Conservation (phyloP, 2,888 invertebrate genomes). For the Noctua pronuba region DNA sequence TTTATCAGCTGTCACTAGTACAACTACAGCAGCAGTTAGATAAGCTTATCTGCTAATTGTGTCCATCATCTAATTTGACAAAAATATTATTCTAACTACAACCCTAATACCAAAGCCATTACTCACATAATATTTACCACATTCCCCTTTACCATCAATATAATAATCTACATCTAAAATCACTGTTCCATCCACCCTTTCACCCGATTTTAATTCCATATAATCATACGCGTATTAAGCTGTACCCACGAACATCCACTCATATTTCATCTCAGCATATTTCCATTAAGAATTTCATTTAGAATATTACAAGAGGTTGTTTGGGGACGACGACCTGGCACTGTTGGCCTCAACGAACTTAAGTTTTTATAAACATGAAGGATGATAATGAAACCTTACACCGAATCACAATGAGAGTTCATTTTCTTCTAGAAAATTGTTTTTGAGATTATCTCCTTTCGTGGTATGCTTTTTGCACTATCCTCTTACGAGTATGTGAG, state of each 20-base stretch:
- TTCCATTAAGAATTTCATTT: constrained; percentile 67
- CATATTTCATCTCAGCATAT: constrained; percentile 57
- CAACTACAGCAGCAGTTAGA: background rate
- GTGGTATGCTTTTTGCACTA: constrained; percentile 49
- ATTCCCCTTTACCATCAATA: constrained; percentile 2
- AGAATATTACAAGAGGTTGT: constrained; percentile 64
- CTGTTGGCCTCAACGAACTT: constrained; percentile 46
- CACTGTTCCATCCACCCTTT: constrained; percentile 30
- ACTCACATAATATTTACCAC: background rate
- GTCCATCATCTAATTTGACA: background rate
- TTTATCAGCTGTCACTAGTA: background rate
- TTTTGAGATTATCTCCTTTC: constrained; percentile 57
- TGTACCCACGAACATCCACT: constrained; percentile 37
- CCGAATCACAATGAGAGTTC: constrained; percentile 57
- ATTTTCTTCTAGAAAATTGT: constrained; percentile 67
- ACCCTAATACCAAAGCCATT: background rate
- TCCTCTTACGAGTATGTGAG: constrained; percentile 50
- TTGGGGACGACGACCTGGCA: constrained; percentile 54
- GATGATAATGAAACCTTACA: constrained; percentile 63
- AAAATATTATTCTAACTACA: background rate
- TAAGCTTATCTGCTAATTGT: background rate
- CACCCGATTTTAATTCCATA: constrained; percentile 42
- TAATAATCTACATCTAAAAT: constrained; percentile 29
- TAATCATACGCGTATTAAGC: constrained; percentile 55
- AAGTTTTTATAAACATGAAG: constrained; percentile 64